Evolutionary conservation across 1,140 invertebrate genomes (phyloP), one percentile per base, ranked within the genome.

Genomic region (Antheraea pernyi): DNA sequence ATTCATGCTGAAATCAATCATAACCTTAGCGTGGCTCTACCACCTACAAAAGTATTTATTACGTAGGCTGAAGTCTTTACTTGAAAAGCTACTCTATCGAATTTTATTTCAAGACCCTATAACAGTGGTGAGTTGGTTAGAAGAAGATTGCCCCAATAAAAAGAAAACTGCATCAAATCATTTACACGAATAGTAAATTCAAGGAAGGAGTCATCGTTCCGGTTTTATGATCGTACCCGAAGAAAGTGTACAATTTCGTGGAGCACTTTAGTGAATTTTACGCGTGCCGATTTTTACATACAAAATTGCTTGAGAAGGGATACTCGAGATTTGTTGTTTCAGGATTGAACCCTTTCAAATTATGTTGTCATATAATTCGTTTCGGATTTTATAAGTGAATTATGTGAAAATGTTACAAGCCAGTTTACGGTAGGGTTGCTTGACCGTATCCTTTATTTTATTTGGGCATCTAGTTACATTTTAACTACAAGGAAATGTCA

Each of bases 251-350:
- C 30, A 63, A 36, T 60, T 30, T 63, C 22, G 22, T 13, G 9
- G 37, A 63, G 30, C 30, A 16, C 30, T 63, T 37, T 63, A 22
- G 22, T 37, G 37, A 37, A 11, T 36, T 30, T 30, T 37, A 63
- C 37, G 5, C 61, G 30, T 8, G 61, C 19, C 19, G 61, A 36
- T 7, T 30, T 63, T 63, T 63, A 63, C 61, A 63, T 63, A 37
- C 11, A 37, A 63, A 63, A 63, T 63, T 30, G 65, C 65, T 46
- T 58, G 19, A 58, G 46, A 30, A 30, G 10, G 53, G 19, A 58
- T 48, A 58, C 61, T 66, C 0, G 9, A 66, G 42, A 66, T 58
- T 30, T 66, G 65, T 58, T 66, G 48, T 66, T 66, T 66, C 18
- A 58, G 65, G 65, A 53, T 13, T n/a, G 42, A 42, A 19, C 37